These are phyloP conservation scores for Aleiodes alternator DNA, from an alignment of 2,888 invertebrate species.

Conservation along the genomic window DNA sequence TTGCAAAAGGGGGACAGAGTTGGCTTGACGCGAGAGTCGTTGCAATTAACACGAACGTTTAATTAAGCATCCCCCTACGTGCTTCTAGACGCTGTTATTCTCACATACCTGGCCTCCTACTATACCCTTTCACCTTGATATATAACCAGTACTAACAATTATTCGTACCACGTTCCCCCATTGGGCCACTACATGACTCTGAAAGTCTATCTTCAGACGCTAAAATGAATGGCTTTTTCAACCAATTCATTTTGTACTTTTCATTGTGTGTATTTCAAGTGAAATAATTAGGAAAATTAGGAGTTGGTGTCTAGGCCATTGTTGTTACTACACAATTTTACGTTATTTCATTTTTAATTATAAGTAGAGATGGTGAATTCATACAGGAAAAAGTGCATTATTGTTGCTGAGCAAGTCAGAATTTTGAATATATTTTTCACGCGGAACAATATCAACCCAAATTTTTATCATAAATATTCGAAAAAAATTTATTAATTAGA, in stretches of 20 bases:
- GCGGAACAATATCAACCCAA: no score
- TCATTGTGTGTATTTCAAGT: constrained; percentile 30
- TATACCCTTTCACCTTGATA: constrained; percentile 59
- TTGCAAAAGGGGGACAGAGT: constrained; percentile 53
- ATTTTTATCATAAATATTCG: no score
- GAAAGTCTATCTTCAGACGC: constrained; percentile 64
- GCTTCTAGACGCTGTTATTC: constrained; percentile 68
- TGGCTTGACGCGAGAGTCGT: constrained; percentile 68
- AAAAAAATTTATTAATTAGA: no score
- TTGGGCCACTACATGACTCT: constrained; percentile 45
- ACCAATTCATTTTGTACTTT: constrained; percentile 49
- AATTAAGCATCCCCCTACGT: constrained; percentile 68
- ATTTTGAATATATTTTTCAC: no score
- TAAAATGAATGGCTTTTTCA: constrained; percentile 65
- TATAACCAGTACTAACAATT: constrained; percentile 70
- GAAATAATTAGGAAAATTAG: not conserved
- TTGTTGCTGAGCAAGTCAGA: no score
- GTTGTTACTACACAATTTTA: not conserved
- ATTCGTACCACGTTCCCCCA: constrained; percentile 58
- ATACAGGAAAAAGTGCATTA: no score
- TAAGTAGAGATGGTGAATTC: no score
- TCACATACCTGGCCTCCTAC: constrained; percentile 64
- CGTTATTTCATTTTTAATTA: no score
- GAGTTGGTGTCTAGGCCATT: no score
- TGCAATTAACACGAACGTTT: constrained; percentile 73